These are phyloP conservation scores for Gymnothorax javanicus DNA, from an alignment of 2,797 vertebrate genomes.

Conservation along the genomic window DNA sequence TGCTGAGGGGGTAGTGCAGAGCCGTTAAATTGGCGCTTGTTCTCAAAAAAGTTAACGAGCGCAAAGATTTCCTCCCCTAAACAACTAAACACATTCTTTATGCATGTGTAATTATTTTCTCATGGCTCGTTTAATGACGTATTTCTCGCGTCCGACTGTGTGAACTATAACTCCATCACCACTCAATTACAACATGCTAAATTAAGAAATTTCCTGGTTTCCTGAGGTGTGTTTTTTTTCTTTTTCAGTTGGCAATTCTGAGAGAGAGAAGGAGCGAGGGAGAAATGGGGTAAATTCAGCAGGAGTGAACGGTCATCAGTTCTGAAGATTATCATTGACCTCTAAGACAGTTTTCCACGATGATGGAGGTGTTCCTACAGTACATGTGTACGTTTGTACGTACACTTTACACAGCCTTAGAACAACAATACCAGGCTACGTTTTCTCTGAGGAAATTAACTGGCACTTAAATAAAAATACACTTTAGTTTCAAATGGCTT, in stretches of 20 bases:
- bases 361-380: too few species aligned
- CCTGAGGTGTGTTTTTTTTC: neutral
- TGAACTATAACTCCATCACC: constrained; percentile 16
- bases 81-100: constrained; percentile 38
- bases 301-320: too few species aligned
- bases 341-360: neutral
- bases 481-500: too few species aligned
- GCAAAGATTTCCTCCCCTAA: constrained; percentile 6
- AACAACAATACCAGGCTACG: too few species aligned
- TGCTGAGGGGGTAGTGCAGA: constrained; percentile 13
- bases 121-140: constrained; percentile 25
- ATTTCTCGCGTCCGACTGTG: constrained; percentile 27
- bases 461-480: too few species aligned
- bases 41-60: constrained; percentile 27
- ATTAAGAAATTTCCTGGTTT: neutral
- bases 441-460: too few species aligned
- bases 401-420: too few species aligned
- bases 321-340: too few species aligned
- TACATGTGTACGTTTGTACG: neutral
- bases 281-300: neutral
- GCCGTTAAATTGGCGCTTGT: constrained; percentile 37
- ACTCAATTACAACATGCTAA: constrained; percentile 4
- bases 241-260: constrained; percentile 1
- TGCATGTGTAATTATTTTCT: constrained; percentile 36
- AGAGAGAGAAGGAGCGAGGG: neutral